Base-by-base conservation (phyloP, 2,113 vertebrate species). In the Xyrauchen texanus region DNA sequence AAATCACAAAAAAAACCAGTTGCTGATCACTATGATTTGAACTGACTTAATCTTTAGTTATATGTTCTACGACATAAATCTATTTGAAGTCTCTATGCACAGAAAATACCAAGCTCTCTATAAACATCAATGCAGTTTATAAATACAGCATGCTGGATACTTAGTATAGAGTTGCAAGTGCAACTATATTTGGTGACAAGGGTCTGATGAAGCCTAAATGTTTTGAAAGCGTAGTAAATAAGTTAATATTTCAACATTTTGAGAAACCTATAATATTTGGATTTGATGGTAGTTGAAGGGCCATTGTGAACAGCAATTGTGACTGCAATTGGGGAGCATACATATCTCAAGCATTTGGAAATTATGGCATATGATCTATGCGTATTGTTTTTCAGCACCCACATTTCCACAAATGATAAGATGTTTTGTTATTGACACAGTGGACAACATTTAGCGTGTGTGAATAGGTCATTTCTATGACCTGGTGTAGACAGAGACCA, bases 101-200 rank as follows among this genome's bases (percentile, higher is more conserved):
- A 53, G 55, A 12, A 71, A 71, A 71, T 9, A 58, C 42, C 57
- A 71, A 34, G 21, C 21, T 1, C 44, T 8, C 13, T 45, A 8
- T 0, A 5, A 58, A 13, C 57, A 46, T 69, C 21, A 58, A 15
- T 71, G 42, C 13, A 3, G 53, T 57, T 71, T 58, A 71, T 71
- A 71, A 71, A 71, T 46, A 71, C n/a, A 71, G 34, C 69, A 71
- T 46, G 53, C 53, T 45, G n/a, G 34, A 71, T 15, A 71, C 68
- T 53, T 70, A 12, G 6, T 12, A 4, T n/a, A 58, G 8, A 71
- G 21, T 34, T 34, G 21, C 21, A 34, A 34, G 21, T 34, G 21
- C 45, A 72, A 60, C 70, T 72, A 72, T 21, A 61, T 47, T 60
- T 60, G 44, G 70, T 21, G 44, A 46, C 60, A 45, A 58, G 68